Percentiles rank a stretch among this genome's conserved stretches.
Conservation (phyloP, 2,888 invertebrate species). For the Podabrus alpinus region DNA sequence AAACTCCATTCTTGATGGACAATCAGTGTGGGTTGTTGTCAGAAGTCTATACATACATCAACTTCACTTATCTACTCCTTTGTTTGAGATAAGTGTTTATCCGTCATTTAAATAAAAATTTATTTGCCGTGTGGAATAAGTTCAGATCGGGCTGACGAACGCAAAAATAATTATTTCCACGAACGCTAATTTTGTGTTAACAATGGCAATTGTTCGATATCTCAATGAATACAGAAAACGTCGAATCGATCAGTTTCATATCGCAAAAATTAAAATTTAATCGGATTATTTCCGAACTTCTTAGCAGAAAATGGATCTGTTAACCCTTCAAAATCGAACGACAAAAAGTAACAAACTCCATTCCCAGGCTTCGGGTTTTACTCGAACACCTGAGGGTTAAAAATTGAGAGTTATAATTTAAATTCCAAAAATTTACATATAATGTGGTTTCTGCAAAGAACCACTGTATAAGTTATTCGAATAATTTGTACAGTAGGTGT, state of each 20-base stretch:
- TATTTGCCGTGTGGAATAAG: neutral
- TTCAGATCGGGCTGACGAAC: neutral
- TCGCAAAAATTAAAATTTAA: neutral
- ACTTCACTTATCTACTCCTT: constrained; percentile 10
- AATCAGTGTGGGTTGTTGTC: constrained; percentile 15
- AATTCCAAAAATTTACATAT: neutral
- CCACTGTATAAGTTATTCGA: neutral
- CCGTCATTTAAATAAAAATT: neutral
- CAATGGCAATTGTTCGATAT: neutral
- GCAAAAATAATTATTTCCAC: neutral
- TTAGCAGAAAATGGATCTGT: neutral
- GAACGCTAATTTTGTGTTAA: neutral
- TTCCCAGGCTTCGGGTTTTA: neutral
- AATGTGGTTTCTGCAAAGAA: neutral
- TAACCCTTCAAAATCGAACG: neutral
- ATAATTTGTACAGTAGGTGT: neutral
- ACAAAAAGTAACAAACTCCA: neutral
- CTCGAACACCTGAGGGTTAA: neutral
- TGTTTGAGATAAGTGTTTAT: constrained; percentile 13
- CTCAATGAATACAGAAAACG: neutral
- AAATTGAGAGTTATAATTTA: neutral
- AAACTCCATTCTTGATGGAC: constrained; percentile 11
- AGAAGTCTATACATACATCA: constrained; percentile 15
- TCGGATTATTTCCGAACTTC: neutral
- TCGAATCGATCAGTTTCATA: neutral